Evolutionary conservation across 2,113 vertebrate species (phyloP), one percentile per base, ranked within the genome.

Genomic region (Sebastes schlegelii): DNA sequence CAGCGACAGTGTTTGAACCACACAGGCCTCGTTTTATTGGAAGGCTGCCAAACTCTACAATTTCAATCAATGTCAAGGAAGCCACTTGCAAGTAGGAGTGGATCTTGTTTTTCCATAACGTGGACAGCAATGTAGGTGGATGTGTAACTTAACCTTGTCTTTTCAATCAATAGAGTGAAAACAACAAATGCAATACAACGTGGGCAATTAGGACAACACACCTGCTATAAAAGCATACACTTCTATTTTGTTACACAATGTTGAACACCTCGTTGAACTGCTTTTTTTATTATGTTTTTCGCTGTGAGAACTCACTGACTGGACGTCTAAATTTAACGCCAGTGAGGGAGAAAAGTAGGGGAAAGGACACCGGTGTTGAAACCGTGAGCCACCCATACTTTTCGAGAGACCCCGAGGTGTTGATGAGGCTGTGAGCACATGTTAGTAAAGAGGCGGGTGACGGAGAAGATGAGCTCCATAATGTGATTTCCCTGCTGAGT

Each of bases 401-500:
- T 70, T 13, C 5, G 14, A 63, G 66, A 61, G 85, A 89, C 48
- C 52, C 55, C 3, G 68, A 92, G 88, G 86, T 89, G 87, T 85
- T 86, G 88, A 88, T 88, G 87, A 89, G 76, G 67, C 71, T 86
- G 78, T 70, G 86, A 86, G 84, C 46, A 74, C 76, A 82, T 82
- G 87, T 83, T 70, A 21, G 87, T 63, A 80, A 79, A 85, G 83
- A 84, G 78, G 58, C 1, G 62, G 81, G 70, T 76, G 86, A 77
- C 62, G 77, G 85, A 60, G 19, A 68, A 78, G 83, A 91, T 80
- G 84, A 83, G 86, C 71, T 89, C 82, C 72, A 77, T 92, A 88
- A 92, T 92, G 83, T 89, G 87, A 93, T 92, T 92, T 94, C 88
- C 86, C 89, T 45, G 79, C 89, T 88, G 90, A 92, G 86, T 81